Conservation (phyloP, 2,113 vertebrate species). For the Cyprinodon brontotheroides region DNA sequence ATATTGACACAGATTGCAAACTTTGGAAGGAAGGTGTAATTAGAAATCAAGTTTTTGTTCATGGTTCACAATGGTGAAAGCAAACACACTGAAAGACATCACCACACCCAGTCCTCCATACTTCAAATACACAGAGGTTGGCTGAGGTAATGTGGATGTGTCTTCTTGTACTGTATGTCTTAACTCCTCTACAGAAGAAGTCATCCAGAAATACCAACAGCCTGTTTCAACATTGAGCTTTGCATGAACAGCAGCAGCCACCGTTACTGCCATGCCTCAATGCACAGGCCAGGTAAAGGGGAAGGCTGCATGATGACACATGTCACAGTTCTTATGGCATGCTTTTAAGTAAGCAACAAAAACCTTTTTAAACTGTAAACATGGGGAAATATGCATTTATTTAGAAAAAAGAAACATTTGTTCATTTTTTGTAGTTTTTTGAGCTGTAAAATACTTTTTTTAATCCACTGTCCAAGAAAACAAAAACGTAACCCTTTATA, state of each 20-base stretch:
- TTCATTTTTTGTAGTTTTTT: too few species aligned
- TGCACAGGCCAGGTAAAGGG: neutral
- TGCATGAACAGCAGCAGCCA: neutral
- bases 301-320: slow-evolving; percentile 14
- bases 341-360: neutral
- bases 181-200: neutral
- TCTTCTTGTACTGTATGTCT: neutral
- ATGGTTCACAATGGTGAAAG: neutral
- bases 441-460: neutral
- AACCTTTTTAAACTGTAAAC: neutral
- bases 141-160: neutral
- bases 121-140: neutral
- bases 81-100: neutral
- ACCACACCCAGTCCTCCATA: neutral
- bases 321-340: neutral
- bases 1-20: neutral
- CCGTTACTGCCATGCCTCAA: neutral
- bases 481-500: neutral
- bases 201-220: slow-evolving; percentile 44
- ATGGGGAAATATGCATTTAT: neutral
- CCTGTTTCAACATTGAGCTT: slow-evolving; percentile 15
- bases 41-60: neutral
- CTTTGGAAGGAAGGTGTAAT: neutral
- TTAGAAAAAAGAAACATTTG: neutral
- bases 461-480: neutral